These are phyloP conservation scores for Phylloscopus whistleri DNA, from an alignment of 2,113 vertebrate species.

Conservation along the genomic window DNA sequence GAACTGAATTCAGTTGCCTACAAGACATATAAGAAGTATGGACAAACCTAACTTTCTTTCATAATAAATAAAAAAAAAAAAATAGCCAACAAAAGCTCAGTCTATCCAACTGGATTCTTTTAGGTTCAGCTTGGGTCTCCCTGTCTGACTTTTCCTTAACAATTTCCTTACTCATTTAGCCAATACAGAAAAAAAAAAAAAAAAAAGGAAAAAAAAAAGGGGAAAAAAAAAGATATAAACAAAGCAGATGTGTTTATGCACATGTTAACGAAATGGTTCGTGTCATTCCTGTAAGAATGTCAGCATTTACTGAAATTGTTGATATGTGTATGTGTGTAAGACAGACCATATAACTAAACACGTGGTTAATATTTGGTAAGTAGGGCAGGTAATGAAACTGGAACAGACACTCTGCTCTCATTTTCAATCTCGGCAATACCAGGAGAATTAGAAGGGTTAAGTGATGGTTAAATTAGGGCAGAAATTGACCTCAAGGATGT, in stretches of 20 bases:
- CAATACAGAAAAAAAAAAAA: not conserved
- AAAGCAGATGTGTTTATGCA: not conserved
- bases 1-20: not conserved
- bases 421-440: not conserved
- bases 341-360: not conserved
- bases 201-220: too few species aligned
- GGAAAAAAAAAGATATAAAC: not conserved
- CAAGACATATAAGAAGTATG: not conserved
- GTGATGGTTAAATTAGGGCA: not conserved
- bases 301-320: not conserved
- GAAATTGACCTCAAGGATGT: not conserved
- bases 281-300: not conserved
- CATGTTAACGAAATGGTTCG: not conserved
- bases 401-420: slow-evolving; percentile 13
- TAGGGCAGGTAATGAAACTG: not conserved
- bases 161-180: not conserved
- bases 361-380: not conserved
- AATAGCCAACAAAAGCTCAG: not conserved
- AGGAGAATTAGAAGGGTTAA: slow-evolving; percentile 11
- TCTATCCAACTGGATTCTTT: not conserved
- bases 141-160: not conserved
- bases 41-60: not conserved
- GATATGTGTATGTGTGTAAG: not conserved
- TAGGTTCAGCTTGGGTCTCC: not conserved
- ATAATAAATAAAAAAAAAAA: not conserved